These are phyloP conservation scores for Crotalus viridis DNA, from an alignment of 2,113 vertebrate genomes.

Conservation along the genomic window DNA sequence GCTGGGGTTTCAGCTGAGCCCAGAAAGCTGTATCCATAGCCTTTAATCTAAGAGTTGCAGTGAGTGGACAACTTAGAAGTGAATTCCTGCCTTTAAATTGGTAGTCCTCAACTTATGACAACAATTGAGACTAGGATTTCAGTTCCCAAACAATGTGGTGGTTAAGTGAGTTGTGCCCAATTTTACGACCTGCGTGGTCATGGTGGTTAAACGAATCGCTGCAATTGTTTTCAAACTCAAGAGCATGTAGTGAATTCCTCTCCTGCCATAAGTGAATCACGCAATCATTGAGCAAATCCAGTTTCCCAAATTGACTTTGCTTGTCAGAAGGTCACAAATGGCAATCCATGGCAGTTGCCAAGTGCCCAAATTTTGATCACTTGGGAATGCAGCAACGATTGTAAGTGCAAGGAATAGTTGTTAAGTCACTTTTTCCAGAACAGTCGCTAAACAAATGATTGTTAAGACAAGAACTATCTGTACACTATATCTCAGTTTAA, in stretches of 20 bases:
- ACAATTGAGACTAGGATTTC: background rate
- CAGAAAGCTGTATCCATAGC: background rate
- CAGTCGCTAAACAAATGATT: background rate
- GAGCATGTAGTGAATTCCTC: background rate
- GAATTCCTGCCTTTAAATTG: background rate
- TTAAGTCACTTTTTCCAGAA: background rate
- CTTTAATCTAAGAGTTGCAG: background rate
- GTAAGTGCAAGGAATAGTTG: background rate
- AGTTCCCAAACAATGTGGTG: background rate
- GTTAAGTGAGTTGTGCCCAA: background rate
- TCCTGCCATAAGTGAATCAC: background rate
- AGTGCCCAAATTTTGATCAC: background rate
- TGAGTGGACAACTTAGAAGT: background rate
- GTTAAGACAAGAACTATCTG: background rate
- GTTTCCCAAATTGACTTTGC: background rate
- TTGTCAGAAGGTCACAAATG: background rate
- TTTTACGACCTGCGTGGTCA: background rate
- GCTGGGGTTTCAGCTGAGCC: background rate
- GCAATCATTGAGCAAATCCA: background rate
- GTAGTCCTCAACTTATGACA: background rate
- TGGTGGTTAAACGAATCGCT: background rate
- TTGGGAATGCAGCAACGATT: background rate
- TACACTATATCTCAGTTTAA: background rate
- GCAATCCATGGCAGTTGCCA: background rate
- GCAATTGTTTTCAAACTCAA: background rate